phyloP scores from a whole-genome alignment of 2,888 invertebrate species.

The Venusia cambrica region DNA sequence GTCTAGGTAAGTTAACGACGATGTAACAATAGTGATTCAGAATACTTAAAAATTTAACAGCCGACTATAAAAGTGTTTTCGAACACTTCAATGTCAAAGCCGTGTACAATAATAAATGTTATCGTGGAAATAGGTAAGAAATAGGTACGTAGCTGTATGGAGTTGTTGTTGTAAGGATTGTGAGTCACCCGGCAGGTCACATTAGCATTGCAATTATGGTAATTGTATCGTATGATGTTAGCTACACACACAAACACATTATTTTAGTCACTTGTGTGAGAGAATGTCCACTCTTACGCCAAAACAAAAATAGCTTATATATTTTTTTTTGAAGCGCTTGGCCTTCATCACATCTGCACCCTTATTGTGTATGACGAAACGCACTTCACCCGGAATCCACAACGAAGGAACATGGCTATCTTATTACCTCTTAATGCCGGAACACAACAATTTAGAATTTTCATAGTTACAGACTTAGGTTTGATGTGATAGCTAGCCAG shows the following conservation, averaged over 20 bases:
- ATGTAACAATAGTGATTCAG: constrained; percentile 9
- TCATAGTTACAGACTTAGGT: no score
- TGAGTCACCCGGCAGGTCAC: constrained; percentile 18
- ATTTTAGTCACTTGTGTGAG: no score
- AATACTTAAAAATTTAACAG: constrained; percentile 15
- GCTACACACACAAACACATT: no score
- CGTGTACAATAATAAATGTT: constrained; percentile 18
- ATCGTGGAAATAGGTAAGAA: constrained; percentile 12
- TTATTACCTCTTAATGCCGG: no score
- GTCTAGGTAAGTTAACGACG: no score
- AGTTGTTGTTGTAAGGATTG: constrained; percentile 12
- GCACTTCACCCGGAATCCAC: no score
- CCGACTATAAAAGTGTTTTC: constrained; percentile 16
- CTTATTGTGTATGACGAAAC: no score
- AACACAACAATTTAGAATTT: no score
- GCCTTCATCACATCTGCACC: no score
- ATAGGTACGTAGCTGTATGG: constrained; percentile 1
- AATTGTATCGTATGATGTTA: constrained; percentile 23
- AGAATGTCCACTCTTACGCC: not conserved
- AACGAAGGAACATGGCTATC: no score
- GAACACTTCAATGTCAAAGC: constrained; percentile 18
- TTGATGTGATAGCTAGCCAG: no score
- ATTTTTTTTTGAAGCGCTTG: no score
- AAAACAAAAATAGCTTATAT: not conserved
- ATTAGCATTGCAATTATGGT: constrained; percentile 18